These are phyloP conservation scores for Melanargia galathea DNA, from an alignment of 2,888 invertebrate genomes.

Conservation along the genomic window DNA sequence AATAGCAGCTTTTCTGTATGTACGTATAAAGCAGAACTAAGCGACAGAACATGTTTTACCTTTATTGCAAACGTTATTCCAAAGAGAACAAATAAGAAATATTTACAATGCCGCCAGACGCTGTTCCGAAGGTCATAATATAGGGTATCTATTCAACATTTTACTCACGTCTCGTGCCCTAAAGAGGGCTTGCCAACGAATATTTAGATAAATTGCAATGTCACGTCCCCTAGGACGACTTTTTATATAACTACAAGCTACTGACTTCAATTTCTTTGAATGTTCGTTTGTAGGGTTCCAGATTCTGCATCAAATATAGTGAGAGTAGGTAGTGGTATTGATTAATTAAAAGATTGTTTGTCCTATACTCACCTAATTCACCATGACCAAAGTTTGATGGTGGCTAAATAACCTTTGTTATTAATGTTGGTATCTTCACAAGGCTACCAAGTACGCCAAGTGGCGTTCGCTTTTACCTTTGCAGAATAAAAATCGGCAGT, in stretches of 20 bases:
- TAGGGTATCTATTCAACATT: constrained; percentile 21
- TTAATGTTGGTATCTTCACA: too few relatives aligned
- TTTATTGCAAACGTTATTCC: not conserved
- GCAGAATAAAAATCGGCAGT: too few relatives aligned
- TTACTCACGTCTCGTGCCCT: constrained; percentile 25
- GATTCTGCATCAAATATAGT: not conserved
- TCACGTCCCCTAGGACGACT: constrained; percentile 25
- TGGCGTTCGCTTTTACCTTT: too few relatives aligned
- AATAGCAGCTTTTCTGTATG: too few relatives aligned
- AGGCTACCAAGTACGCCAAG: too few relatives aligned
- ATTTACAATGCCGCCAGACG: constrained; percentile 1
- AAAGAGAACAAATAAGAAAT: not conserved
- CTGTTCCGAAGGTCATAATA: constrained; percentile 18
- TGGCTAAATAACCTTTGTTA: too few relatives aligned
- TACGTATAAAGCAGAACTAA: too few relatives aligned
- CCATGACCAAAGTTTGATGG: too few relatives aligned
- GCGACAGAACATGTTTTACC: too few relatives aligned
- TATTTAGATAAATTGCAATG: constrained; percentile 33
- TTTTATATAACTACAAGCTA: constrained; percentile 16
- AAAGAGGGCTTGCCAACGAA: constrained; percentile 29
- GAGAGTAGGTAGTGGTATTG: not conserved
- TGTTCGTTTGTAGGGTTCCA: not conserved
- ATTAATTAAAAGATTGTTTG: too few relatives aligned
- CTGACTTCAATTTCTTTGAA: constrained; percentile 8
- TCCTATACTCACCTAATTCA: too few relatives aligned